A percentile compares a stretch with the other conserved stretches of the same genome.
Conservation (phyloP, 2,797 vertebrate genomes). For the Arctocebus calabarensis region DNA sequence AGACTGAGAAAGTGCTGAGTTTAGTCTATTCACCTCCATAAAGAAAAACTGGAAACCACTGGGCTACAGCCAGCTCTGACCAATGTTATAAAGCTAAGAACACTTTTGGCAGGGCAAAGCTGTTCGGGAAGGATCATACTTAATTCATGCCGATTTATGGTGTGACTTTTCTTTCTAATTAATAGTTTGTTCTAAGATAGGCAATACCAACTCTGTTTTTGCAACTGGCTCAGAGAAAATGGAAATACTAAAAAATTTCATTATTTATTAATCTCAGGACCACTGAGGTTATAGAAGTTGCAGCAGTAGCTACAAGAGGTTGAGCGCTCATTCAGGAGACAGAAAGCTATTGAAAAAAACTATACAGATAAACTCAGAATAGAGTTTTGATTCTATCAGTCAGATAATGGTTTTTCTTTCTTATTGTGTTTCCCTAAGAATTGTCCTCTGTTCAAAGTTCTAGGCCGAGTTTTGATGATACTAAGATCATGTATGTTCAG, state of each 20-base stretch:
- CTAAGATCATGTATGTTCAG: neutral
- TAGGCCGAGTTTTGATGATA: neutral
- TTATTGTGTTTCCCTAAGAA: neutral
- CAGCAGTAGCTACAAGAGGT: neutral
- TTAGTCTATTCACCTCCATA: slow-evolving; percentile 82
- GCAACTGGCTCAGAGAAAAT: slow-evolving; percentile 72
- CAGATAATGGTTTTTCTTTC: neutral
- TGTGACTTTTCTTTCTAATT: slow-evolving; percentile 79
- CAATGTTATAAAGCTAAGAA: slow-evolving; percentile 80
- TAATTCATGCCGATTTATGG: slow-evolving; percentile 76
- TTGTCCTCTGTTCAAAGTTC: neutral
- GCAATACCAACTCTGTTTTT: slow-evolving; percentile 66
- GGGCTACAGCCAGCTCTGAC: slow-evolving; percentile 81
- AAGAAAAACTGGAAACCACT: slow-evolving; percentile 83
- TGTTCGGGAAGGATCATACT: slow-evolving; percentile 68
- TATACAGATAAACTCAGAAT: neutral
- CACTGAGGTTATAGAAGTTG: slow-evolving; percentile 27
- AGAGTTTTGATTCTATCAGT: slow-evolving; percentile 22
- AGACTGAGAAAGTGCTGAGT: slow-evolving; percentile 85
- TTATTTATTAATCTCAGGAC: slow-evolving; percentile 60
- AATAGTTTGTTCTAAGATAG: slow-evolving; percentile 76
- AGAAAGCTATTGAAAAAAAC: neutral
- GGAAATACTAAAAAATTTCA: slow-evolving; percentile 35
- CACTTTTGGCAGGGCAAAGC: slow-evolving; percentile 79
- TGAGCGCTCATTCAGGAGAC: slow-evolving; percentile 3